phyloP scores from a whole-genome alignment of 2,888 invertebrate genomes.

The Sicus ferrugineus region DNA sequence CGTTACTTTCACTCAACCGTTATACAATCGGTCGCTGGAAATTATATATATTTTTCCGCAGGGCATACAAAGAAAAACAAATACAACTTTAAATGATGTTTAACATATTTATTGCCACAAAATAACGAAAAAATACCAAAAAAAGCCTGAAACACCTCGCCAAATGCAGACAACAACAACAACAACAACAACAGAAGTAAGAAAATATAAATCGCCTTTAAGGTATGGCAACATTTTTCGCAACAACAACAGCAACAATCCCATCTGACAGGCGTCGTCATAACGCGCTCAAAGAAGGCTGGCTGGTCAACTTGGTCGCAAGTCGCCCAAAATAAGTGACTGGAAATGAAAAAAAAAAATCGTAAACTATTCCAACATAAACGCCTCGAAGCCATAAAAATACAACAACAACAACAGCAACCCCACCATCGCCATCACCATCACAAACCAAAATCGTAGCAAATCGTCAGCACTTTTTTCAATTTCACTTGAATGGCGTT shows the following conservation, averaged over 20 bases:
- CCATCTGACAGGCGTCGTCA: constrained; percentile 19
- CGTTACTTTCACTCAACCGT: no score
- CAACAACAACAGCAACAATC: constrained; percentile 18
- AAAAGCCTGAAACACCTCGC: no score
- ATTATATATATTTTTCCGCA: no score
- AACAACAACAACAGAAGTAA: background rate
- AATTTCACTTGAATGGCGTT: background rate
- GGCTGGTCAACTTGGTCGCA: background rate
- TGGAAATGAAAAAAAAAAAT: background rate
- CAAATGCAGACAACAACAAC: constrained; percentile 3
- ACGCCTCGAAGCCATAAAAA: background rate
- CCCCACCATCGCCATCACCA: background rate
- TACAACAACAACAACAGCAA: background rate
- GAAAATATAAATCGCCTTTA: background rate
- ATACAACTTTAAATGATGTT: no score
- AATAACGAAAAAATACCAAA: no score
- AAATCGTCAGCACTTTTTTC: background rate
- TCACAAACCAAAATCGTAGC: background rate
- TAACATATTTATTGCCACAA: no score
- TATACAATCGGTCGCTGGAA: no score
- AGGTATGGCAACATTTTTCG: constrained; percentile 11
- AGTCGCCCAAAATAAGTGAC: background rate
- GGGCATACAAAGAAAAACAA: no score
- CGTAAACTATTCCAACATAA: background rate
- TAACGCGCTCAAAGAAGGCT: constrained; percentile 7